These are phyloP conservation scores for Etheostoma spectabile DNA, from an alignment of 2,113 vertebrate genomes.

Conservation along the genomic window DNA sequence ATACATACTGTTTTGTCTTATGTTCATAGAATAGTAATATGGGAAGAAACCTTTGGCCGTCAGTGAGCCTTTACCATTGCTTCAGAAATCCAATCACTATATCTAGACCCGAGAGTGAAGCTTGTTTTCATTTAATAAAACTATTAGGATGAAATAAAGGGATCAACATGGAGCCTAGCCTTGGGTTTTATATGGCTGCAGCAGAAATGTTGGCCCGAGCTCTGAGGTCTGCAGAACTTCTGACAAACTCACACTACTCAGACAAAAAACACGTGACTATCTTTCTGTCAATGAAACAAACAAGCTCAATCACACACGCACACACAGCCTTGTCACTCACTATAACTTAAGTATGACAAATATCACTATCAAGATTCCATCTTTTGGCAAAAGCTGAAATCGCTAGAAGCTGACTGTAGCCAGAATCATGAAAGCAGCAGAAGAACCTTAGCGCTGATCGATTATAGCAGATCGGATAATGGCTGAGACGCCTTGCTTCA, in stretches of 20 bases:
- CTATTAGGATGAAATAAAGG: constrained; percentile 25
- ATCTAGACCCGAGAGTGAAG: neutral
- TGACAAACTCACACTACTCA: constrained; percentile 3
- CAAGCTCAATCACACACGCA: neutral
- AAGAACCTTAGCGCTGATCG: neutral
- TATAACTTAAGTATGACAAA: constrained; percentile 10
- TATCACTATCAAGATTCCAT: constrained; percentile 9
- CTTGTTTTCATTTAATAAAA: constrained; percentile 50
- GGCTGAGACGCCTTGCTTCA: neutral
- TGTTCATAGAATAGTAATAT: neutral
- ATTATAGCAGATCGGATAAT: constrained; percentile 19
- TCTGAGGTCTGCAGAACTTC: neutral
- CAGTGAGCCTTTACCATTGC: neutral
- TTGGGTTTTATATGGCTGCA: constrained; percentile 27
- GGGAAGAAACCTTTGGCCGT: neutral
- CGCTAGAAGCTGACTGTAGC: neutral
- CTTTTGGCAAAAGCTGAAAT: constrained; percentile 32
- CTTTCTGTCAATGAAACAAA: neutral
- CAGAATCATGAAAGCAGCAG: constrained; percentile 7
- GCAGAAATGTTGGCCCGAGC: constrained; percentile 6
- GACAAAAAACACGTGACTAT: neutral
- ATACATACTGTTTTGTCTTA: neutral
- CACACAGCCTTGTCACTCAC: neutral
- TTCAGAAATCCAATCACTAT: constrained; percentile 4
- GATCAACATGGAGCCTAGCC: neutral